These are phyloP conservation scores for Hylaeus anthracinus DNA, from an alignment of 1,140 invertebrate species.

Conservation along the genomic window DNA sequence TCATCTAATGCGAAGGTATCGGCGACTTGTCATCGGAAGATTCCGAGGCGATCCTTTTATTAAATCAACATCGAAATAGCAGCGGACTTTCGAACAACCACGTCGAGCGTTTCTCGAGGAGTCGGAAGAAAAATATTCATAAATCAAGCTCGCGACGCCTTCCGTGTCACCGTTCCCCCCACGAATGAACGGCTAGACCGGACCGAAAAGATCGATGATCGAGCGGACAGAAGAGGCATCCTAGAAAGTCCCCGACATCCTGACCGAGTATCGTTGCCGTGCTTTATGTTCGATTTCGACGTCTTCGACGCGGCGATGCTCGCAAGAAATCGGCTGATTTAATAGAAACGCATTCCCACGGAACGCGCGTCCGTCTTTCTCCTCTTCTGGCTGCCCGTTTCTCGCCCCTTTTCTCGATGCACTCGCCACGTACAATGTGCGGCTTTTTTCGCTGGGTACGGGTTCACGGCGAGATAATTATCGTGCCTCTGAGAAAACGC, in stretches of 20 bases:
- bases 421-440: not conserved
- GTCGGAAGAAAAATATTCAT: slow-evolving; percentile 41
- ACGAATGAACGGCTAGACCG: not conserved
- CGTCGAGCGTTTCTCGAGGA: too few relatives aligned
- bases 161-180: slow-evolving; percentile 28
- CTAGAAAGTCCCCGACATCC: slow-evolving; percentile 67
- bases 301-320: slow-evolving; percentile 41
- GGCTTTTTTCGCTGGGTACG: not conserved
- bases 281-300: slow-evolving; percentile 54
- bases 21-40: not conserved
- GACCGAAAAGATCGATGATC: slow-evolving; percentile 43
- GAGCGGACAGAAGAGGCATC: slow-evolving; percentile 32
- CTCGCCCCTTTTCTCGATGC: not conserved
- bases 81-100: not conserved
- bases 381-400: slow-evolving; percentile 3
- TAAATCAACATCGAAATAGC: not conserved
- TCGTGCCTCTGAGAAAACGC: slow-evolving; percentile 31
- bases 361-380: slow-evolving; percentile 31
- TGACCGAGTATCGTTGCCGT: slow-evolving; percentile 66
- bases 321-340: slow-evolving; percentile 66
- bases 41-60: not conserved
- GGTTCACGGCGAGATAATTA: slow-evolving; percentile 20
- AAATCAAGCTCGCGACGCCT: slow-evolving; percentile 43
- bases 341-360: slow-evolving; percentile 69
- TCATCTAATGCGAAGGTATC: not conserved